Conservation (phyloP, 2,113 vertebrate genomes). For the Nycticebus coucang region DNA sequence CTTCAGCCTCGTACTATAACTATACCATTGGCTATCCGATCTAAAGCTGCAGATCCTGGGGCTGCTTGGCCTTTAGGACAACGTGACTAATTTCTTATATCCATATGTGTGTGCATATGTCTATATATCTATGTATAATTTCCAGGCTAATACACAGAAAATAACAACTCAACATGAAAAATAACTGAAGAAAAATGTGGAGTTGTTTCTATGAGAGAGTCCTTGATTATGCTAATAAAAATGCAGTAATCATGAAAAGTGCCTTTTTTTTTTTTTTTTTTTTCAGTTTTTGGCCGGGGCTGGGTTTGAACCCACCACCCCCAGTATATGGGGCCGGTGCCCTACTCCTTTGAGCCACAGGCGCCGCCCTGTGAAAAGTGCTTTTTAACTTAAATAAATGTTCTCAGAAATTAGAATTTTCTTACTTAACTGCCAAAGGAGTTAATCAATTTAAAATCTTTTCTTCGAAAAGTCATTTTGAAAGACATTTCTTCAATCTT, state of each 20-base stretch:
- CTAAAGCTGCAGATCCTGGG: neutral
- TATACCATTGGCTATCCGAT: neutral
- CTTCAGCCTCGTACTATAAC: neutral
- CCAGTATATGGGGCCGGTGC: too few relatives aligned
- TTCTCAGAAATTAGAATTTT: neutral
- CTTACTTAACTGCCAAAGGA: neutral
- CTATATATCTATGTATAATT: neutral
- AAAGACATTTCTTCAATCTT: neutral
- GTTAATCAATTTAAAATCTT: constrained; percentile 19
- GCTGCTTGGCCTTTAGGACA: neutral
- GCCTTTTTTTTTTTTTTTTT: neutral
- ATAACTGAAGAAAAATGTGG: neutral
- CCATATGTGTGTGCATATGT: neutral
- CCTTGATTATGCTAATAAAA: neutral
- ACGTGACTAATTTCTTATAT: neutral
- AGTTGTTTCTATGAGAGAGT: neutral
- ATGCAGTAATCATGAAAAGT: neutral
- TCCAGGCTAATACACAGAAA: neutral
- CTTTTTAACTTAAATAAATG: neutral
- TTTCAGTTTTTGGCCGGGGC: too few relatives aligned
- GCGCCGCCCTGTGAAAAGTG: neutral
- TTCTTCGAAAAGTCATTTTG: neutral
- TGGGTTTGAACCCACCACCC: too few relatives aligned
- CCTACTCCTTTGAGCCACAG: too few relatives aligned
- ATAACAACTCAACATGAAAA: neutral